Evolutionary conservation across 1,140 invertebrate species (phyloP), one percentile per base, ranked within the genome.

Genomic region (Bombus confusus): DNA sequence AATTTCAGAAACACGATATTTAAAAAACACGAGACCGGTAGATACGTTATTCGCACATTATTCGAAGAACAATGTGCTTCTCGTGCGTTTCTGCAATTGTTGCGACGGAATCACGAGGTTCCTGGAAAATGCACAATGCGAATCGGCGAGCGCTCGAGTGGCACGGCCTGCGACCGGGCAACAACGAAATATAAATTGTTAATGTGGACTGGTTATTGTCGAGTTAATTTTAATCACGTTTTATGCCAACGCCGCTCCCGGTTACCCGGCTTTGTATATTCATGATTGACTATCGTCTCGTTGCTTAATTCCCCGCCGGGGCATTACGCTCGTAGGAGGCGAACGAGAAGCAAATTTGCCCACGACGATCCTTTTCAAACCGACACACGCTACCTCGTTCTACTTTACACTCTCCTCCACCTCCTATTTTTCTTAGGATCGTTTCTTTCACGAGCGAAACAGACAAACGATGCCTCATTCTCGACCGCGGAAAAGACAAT

Each of bases 171-270:
- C 43, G 9, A n/a, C 73, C 59, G 62, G 37, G 43, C 41, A 73
- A 22, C 10, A 66, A 64, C 57, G 37, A 85, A 41, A 76, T 76
- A 82, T 79, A 87, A 87, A 87, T 85, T 85, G 86, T 85, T 87
- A 85, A 85, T 85, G 77, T 47, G 25, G 64, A 4, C 69, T n/a
- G 72, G 34, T 86, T 86, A 87, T 87, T 73, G 78, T 87, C 74
- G 66, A 81, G 78, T 76, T 86, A 82, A 87, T 82, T 81, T 87
- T 86, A 86, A 87, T 87, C 79, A 59, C 66, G 74, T 87, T 87
- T 78, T 82, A 82, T 78, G n/a, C 57, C 59, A 86, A 87, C 59
- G 64, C 47, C 47, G 2, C 12, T 43, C 47, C 59, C 52, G 64
- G 39, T 37, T 64, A 68, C 39, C 34, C 39, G 69, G 59, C 52